Conservation (phyloP, 2,888 invertebrate genomes). For the Agonum fuliginosum region DNA sequence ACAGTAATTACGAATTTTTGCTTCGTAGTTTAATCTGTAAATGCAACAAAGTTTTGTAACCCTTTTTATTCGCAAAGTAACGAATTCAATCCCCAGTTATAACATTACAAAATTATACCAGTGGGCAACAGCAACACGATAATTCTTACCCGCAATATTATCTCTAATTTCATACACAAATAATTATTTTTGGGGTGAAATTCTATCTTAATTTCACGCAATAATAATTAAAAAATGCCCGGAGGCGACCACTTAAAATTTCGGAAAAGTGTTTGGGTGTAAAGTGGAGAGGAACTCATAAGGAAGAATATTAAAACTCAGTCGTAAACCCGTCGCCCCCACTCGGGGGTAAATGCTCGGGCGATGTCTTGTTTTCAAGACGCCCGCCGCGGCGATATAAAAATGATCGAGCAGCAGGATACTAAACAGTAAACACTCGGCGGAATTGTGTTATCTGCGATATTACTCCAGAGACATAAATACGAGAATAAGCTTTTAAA, state of each 20-base stretch:
- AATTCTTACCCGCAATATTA: too few relatives aligned
- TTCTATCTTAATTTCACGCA: background rate
- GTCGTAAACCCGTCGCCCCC: slow-evolving; percentile 16
- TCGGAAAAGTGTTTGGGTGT: background rate
- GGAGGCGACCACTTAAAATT: background rate
- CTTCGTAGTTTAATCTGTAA: too few relatives aligned
- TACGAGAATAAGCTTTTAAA: slow-evolving; percentile 66
- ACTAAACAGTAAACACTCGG: slow-evolving; percentile 60
- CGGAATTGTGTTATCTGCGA: slow-evolving; percentile 65
- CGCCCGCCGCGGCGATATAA: slow-evolving; percentile 51
- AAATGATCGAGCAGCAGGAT: slow-evolving; percentile 49
- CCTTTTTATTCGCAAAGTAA: too few relatives aligned
- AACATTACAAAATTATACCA: too few relatives aligned
- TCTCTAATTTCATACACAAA: too few relatives aligned
- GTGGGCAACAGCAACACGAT: too few relatives aligned
- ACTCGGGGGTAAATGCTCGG: background rate
- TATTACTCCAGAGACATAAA: slow-evolving; percentile 64
- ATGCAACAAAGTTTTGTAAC: too few relatives aligned
- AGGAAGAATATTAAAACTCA: background rate
- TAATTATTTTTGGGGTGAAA: background rate
- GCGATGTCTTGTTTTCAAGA: slow-evolving; percentile 37
- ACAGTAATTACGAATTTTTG: too few relatives aligned
- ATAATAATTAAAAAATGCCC: background rate
- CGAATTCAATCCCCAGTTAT: too few relatives aligned
- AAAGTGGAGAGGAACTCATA: background rate